Base-by-base conservation (phyloP, 2,888 invertebrate genomes). In the Netelia melanura region DNA sequence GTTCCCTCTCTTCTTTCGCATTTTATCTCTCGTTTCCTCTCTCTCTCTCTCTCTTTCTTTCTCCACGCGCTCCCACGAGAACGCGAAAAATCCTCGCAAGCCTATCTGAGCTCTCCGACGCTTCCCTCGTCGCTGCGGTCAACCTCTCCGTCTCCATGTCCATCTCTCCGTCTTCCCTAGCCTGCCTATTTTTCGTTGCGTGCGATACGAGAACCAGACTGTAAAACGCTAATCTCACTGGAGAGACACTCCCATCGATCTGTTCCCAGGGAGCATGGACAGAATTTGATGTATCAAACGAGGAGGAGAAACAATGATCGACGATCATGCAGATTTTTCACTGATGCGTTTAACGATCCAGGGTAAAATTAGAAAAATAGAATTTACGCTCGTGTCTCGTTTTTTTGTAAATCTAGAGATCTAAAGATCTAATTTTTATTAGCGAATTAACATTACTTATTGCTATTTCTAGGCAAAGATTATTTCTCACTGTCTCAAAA, bases 191-290 rank as follows among this genome's bases (percentile, higher is more conserved):
- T 72, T 81, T 72, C 72, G 71, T 65, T 52, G 58, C 62, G 21
- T 81, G 17, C 62, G 38, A 11, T 9, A 61, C 65, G 38, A 38
- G 38, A 38, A 38, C 38, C 38, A 38, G 38, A 38, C 38, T 38
- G 38, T 38, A 8, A 38, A 58, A 56, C 21, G 10, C 58, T 58
- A 58, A 58, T 58, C 58, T 17, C 67, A 23, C 61, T 58, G 6
- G 38, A 38, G 64, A 67, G 84, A 84, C 80, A 84, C 84, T 84
- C 84, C 83, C 83, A 83, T 80, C 61, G 17, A 21, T 21, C 17
- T 8, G 6, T 8, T 21, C 21, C 44, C 44, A 44, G 48, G 25
- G 44, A n/a, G 25, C 48, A 56, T 14, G 56, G 21, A 56, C 38
- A 38, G 38, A 38, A 38, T 38, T 38, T 6, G 38, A 38, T 38